phyloP scores from a whole-genome alignment of 2,888 invertebrate species.

The Scaptomyza cyrtandrae region DNA sequence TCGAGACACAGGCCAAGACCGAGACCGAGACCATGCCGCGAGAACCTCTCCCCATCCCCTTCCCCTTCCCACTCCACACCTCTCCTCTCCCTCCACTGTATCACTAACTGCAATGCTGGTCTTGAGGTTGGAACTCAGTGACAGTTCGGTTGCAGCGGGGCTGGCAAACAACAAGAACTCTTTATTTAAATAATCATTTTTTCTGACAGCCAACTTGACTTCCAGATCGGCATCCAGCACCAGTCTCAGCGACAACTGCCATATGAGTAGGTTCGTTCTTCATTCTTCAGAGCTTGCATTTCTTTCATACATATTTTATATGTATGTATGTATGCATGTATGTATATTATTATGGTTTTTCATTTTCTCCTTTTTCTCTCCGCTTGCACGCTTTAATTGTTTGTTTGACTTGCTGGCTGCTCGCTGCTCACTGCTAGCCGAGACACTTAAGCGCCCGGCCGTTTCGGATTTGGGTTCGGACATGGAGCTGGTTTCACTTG shows the following conservation, averaged over 20 bases:
- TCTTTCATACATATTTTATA: slow-evolving; percentile 52
- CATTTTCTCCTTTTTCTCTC: slow-evolving; percentile 34
- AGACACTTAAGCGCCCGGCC: slow-evolving; percentile 63
- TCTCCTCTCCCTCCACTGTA: slow-evolving; percentile 5
- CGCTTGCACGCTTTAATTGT: slow-evolving; percentile 73
- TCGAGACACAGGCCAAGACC: slow-evolving; percentile 15
- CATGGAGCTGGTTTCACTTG: slow-evolving; percentile 30
- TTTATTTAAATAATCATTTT: slow-evolving; percentile 83
- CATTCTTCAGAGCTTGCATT: slow-evolving; percentile 41
- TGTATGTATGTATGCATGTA: neutral
- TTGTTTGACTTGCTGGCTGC: slow-evolving; percentile 72
- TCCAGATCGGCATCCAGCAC: slow-evolving; percentile 82
- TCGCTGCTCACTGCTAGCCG: slow-evolving; percentile 33
- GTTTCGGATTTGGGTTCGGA: slow-evolving; percentile 15
- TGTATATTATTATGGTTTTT: slow-evolving; percentile 47
- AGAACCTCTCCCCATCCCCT: slow-evolving; percentile 6
- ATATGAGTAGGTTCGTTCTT: slow-evolving; percentile 31
- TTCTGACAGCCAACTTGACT: slow-evolving; percentile 84
- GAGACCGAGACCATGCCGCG: slow-evolving; percentile 8
- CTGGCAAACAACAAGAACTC: slow-evolving; percentile 63
- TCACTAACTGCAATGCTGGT: neutral
- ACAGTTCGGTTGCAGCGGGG: slow-evolving; percentile 77
- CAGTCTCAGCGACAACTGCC: slow-evolving; percentile 44
- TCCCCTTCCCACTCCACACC: neutral
- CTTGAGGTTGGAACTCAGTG: slow-evolving; percentile 59